A percentile compares a stretch with the other conserved stretches of the same genome.
Conservation (phyloP, 2,113 vertebrate species). For the Ptilorrhoa leucosticta region DNA sequence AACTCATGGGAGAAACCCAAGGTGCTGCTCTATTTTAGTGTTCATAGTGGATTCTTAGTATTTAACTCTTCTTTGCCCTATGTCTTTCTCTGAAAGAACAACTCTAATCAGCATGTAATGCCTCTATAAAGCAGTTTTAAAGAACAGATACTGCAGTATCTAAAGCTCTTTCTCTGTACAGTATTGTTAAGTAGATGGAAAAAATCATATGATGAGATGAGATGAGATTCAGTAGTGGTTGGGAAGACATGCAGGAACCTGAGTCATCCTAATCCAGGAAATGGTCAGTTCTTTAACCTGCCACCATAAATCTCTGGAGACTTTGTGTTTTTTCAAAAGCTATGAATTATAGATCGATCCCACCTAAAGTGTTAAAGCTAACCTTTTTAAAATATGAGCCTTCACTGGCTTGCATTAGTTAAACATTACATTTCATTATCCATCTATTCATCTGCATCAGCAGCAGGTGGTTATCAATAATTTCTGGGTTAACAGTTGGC, state of each 20-base stretch:
- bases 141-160: neutral
- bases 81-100: neutral
- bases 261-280: neutral
- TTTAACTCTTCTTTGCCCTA: neutral
- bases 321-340: neutral
- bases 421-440: neutral
- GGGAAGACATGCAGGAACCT: neutral
- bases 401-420: neutral
- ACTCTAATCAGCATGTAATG: too few species aligned
- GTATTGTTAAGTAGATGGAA: neutral
- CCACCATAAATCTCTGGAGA: neutral
- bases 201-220: accelerated
- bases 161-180: neutral
- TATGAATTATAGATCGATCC: neutral
- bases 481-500: neutral
- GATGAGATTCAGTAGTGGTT: neutral
- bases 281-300: neutral
- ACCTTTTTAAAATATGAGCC: neutral
- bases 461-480: neutral
- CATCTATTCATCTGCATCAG: neutral
- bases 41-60: neutral
- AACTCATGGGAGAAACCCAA: neutral
- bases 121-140: neutral
- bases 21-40: neutral
- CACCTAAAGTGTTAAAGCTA: neutral